These are phyloP conservation scores for Scarus forsteni DNA, from an alignment of 2,797 vertebrate species.

Conservation along the genomic window DNA sequence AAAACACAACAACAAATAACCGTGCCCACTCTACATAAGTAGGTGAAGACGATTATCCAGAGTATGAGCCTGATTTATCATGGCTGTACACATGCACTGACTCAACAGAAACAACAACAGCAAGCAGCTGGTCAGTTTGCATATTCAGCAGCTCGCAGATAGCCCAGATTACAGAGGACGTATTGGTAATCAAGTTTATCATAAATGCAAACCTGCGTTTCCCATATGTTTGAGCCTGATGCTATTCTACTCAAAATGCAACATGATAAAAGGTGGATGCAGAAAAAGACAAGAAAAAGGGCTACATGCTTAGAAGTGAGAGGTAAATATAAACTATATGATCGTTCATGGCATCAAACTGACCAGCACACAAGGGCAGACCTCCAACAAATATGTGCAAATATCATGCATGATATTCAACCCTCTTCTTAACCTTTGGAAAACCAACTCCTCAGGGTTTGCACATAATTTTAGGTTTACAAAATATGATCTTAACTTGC, in stretches of 20 bases:
- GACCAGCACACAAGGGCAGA: too few relatives aligned
- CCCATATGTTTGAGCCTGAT: slow-evolving; percentile 8
- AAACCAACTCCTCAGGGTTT: too few relatives aligned
- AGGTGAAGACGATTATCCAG: slow-evolving; percentile 37
- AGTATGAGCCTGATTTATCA: slow-evolving; percentile 40
- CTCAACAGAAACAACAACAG: slow-evolving; percentile 52
- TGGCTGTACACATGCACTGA: slow-evolving; percentile 44
- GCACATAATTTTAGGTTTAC: too few relatives aligned
- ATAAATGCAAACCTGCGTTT: slow-evolving; percentile 18
- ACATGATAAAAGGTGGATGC: too few relatives aligned
- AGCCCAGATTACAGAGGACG: slow-evolving; percentile 39
- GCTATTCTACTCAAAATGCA: background rate
- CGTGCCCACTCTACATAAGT: slow-evolving; percentile 18
- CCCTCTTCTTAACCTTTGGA: too few relatives aligned
- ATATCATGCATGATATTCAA: too few relatives aligned
- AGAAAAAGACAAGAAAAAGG: too few relatives aligned
- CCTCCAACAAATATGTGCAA: too few relatives aligned
- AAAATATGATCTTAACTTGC: too few relatives aligned
- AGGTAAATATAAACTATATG: too few relatives aligned
- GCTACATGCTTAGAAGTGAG: too few relatives aligned
- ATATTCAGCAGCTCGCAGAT: slow-evolving; percentile 52
- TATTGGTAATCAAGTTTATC: slow-evolving; percentile 59
- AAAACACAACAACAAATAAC: background rate
- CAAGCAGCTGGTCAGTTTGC: slow-evolving; percentile 64
- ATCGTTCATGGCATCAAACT: too few relatives aligned